Conservation (phyloP, 2,797 vertebrate genomes). For the Sciaenops ocellatus region DNA sequence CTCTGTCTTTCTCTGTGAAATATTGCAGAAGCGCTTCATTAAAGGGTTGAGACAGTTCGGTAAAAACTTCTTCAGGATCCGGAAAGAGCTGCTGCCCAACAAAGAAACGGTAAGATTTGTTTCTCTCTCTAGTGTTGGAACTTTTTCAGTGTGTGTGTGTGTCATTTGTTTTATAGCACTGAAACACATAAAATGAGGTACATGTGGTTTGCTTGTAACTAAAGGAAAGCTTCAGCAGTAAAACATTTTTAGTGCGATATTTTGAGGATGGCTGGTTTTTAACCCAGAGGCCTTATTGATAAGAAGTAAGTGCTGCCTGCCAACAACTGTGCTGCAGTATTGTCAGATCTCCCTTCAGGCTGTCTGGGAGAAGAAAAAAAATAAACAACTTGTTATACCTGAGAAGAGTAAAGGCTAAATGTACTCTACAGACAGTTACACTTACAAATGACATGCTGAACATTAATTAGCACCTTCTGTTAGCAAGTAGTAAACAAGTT, state of each 20-base stretch:
- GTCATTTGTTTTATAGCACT: conserved; percentile 32
- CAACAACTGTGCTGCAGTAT: conserved; percentile 39
- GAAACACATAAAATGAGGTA: conserved; percentile 18
- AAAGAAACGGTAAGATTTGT: conserved; percentile 95
- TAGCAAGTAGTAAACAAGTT: conserved; percentile 61
- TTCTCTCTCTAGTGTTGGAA: conserved; percentile 22
- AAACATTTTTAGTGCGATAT: conserved; percentile 32
- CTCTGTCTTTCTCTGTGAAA: conserved; percentile 49
- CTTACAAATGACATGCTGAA: conserved; percentile 40
- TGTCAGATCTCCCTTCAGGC: conserved; percentile 42
- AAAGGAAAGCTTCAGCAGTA: conserved; percentile 22
- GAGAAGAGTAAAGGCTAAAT: conserved; percentile 20
- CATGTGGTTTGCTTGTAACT: conserved; percentile 41
- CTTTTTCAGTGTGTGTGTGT: conserved; percentile 15
- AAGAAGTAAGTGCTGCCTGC: conserved; percentile 43
- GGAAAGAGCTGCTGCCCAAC: conserved; percentile 98
- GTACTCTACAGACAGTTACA: conserved; percentile 21
- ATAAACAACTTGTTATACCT: conserved; percentile 39
- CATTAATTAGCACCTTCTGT: conserved; percentile 63
- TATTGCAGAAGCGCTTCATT: conserved; percentile 97
- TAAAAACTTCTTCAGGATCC: conserved; percentile 99
- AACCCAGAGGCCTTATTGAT: conserved; percentile 60
- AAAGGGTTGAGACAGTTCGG: conserved; percentile 98
- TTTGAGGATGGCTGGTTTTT: conserved; percentile 38
- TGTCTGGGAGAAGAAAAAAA: neutral